Evolutionary conservation across 2,797 vertebrate genomes (phyloP).

Genomic region (Philypnodon macrostomus): DNA sequence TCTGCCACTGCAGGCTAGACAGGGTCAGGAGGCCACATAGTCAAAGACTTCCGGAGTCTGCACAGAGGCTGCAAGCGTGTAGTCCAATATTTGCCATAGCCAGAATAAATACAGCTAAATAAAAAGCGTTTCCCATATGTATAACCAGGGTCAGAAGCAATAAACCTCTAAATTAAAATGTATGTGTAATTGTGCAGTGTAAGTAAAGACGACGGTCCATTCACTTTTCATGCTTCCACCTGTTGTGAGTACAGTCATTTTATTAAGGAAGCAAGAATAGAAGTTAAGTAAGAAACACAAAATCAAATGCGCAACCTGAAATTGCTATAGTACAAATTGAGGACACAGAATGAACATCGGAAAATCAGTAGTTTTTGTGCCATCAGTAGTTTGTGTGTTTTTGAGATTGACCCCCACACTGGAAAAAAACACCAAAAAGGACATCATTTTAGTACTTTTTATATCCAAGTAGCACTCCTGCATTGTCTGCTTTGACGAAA

Average conservation of each 20-base stretch:
- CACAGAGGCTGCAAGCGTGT: slow-evolving; percentile 7
- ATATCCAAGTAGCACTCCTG: no score
- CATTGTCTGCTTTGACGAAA: no score
- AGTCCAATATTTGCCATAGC: slow-evolving; percentile 2
- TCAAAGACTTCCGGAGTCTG: slow-evolving; percentile 32
- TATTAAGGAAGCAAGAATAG: not conserved
- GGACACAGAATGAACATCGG: slow-evolving; percentile 12
- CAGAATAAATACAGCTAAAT: not conserved
- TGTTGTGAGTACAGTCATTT: not conserved
- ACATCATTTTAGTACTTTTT: no score
- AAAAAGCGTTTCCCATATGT: slow-evolving; percentile 1
- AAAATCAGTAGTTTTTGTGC: no score
- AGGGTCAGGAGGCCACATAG: slow-evolving; percentile 41
- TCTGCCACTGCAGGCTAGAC: slow-evolving; percentile 34
- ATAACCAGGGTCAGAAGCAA: not conserved
- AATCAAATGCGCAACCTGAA: not conserved
- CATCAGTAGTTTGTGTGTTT: no score
- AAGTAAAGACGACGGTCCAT: not conserved
- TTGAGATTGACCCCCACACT: no score
- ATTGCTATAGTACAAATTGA: not conserved
- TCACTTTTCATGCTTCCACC: not conserved
- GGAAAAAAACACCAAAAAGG: no score
- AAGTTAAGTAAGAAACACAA: not conserved
- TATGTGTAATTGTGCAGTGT: no score
- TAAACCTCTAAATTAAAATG: no score